Evolutionary conservation across 2,888 invertebrate genomes (phyloP).

Genomic region (Oscheius sp.): DNA sequence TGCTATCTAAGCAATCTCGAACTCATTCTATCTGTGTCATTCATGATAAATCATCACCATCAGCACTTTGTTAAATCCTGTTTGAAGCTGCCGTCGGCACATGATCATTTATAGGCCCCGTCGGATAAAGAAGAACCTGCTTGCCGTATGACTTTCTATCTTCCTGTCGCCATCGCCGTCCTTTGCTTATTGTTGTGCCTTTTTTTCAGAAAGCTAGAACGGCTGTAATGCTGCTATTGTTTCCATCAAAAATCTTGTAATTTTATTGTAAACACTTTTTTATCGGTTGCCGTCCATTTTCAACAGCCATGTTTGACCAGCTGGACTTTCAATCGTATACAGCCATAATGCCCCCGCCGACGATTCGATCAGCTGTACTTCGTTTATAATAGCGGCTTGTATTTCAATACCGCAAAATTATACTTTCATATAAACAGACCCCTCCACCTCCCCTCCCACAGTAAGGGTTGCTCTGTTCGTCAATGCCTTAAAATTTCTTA

Average conservation of each 20-base stretch:
- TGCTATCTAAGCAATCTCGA: neutral
- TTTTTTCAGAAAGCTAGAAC: constrained; percentile 1
- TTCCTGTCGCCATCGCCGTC: neutral
- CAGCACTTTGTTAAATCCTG: neutral
- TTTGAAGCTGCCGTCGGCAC: neutral
- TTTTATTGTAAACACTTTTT: too few species aligned
- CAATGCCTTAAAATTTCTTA: too few species aligned
- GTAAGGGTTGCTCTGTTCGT: too few species aligned
- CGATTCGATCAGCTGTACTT: neutral
- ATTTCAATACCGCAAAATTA: constrained; percentile 10
- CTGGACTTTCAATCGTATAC: constrained; percentile 7
- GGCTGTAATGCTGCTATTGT: neutral
- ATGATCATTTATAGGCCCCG: neutral
- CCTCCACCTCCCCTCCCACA: neutral
- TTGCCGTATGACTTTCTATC: neutral
- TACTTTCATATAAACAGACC: neutral
- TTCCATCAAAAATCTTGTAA: too few species aligned
- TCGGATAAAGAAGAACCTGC: constrained; percentile 16
- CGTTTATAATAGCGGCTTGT: constrained; percentile 21
- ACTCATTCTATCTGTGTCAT: too few species aligned
- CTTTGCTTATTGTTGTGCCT: constrained; percentile 1
- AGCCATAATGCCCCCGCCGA: neutral
- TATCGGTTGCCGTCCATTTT: neutral
- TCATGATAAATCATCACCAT: too few species aligned
- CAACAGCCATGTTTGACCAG: neutral